These are phyloP conservation scores for Leucopternis melanops DNA, from an alignment of 2,113 vertebrate genomes.

Conservation along the genomic window DNA sequence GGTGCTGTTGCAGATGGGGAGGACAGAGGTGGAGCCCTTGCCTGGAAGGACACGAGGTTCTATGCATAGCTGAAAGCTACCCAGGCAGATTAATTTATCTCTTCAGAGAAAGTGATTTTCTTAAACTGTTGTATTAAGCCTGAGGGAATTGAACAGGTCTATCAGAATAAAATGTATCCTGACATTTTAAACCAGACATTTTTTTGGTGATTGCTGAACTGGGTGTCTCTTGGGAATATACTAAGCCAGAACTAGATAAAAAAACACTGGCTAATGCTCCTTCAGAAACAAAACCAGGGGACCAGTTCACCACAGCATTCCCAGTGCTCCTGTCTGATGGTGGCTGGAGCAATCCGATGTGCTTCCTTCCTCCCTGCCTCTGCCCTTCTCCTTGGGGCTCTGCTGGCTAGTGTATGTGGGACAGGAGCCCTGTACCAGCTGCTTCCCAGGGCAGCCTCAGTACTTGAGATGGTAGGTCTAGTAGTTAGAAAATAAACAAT, in stretches of 20 bases:
- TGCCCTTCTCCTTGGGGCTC: not conserved
- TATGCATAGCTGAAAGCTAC: not conserved
- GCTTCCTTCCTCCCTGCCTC: not conserved
- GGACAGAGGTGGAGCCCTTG: not conserved
- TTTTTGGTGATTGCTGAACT: not conserved
- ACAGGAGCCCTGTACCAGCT: not conserved
- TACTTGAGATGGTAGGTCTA: not conserved
- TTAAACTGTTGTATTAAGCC: not conserved
- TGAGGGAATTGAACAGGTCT: not conserved
- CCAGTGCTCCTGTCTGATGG: not conserved
- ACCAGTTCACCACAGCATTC: not conserved
- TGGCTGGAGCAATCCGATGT: not conserved
- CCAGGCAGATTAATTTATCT: not conserved
- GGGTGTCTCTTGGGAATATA: not conserved
- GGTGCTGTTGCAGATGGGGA: not conserved
- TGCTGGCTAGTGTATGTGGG: not conserved
- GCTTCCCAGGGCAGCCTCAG: not conserved
- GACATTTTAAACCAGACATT: not conserved
- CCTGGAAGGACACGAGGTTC: not conserved
- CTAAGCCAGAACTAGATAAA: not conserved
- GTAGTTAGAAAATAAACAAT: not conserved
- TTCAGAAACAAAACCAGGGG: not conserved
- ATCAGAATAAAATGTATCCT: not conserved
- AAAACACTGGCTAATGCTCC: not conserved
- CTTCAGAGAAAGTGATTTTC: not conserved